phyloP scores from a whole-genome alignment of 2,797 vertebrate genomes.

The Siniperca scherzeri region DNA sequence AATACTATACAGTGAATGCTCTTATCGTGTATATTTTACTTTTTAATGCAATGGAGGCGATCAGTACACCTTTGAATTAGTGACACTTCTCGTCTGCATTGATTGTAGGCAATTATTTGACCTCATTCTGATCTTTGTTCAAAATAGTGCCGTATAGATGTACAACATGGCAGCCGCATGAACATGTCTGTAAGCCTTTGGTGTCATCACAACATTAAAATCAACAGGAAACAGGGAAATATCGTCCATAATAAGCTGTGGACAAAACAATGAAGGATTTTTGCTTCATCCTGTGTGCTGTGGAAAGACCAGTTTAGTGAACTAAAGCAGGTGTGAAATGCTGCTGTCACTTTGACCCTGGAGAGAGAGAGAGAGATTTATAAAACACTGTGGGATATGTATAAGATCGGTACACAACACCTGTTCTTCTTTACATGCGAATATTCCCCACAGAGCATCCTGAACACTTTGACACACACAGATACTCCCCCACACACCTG shows the following conservation, averaged over 20 bases:
- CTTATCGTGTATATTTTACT: not conserved
- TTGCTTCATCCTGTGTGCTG: slow-evolving; percentile 6
- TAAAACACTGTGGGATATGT: slow-evolving; percentile 1
- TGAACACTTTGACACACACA: slow-evolving; percentile 12
- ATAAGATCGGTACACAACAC: slow-evolving; percentile 4
- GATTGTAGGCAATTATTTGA: not conserved
- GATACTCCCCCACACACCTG: slow-evolving; percentile 2
- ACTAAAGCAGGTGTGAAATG: slow-evolving; percentile 40
- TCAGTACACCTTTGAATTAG: not conserved
- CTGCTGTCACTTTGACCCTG: slow-evolving; percentile 41
- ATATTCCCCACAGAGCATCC: not conserved
- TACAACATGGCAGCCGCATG: too few species aligned
- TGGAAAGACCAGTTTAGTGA: slow-evolving; percentile 14
- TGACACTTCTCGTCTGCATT: not conserved
- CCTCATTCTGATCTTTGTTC: not conserved
- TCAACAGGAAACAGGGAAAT: not conserved
- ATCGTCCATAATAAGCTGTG: not conserved
- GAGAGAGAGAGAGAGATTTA: not conserved
- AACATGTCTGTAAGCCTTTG: not conserved
- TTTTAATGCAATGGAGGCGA: not conserved
- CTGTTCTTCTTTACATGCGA: slow-evolving; percentile 19
- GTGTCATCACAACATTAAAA: slow-evolving; percentile 8
- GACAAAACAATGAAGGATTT: slow-evolving; percentile 38
- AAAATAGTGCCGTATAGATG: not conserved
- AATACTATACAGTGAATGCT: not conserved